Evolutionary conservation across 2,113 vertebrate species (phyloP).

Genomic region (Onychorhynchus coronatus): DNA sequence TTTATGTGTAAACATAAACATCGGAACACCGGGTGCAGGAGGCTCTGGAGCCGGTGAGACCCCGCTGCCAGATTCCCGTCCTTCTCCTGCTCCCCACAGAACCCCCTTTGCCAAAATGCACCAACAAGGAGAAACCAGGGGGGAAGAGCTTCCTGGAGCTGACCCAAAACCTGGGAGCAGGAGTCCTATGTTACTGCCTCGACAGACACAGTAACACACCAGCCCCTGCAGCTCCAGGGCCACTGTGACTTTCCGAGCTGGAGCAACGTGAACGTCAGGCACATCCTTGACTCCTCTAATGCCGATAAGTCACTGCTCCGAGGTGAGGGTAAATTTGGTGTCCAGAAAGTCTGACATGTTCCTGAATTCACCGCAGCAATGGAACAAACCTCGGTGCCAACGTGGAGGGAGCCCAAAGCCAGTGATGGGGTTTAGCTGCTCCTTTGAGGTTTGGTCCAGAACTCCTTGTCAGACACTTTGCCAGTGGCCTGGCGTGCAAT

Average conservation of each 20-base stretch:
- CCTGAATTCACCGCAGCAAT: background rate
- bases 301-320: background rate
- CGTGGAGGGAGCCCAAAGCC: background rate
- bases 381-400: background rate
- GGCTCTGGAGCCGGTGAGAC: background rate
- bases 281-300: background rate
- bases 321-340: background rate
- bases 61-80: background rate
- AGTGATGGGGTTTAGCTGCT: background rate
- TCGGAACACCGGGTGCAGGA: background rate
- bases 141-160: background rate
- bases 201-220: background rate
- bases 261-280: background rate
- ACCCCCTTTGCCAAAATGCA: background rate
- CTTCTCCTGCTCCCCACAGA: background rate
- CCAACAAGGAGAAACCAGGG: background rate
- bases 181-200: background rate
- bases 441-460: background rate
- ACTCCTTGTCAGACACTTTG: background rate
- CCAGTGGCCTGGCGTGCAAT: background rate
- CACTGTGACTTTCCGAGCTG: fast-evolving
- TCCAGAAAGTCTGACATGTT: background rate
- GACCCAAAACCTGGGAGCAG: background rate
- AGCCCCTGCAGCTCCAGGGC: background rate
- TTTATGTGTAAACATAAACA: background rate